phyloP scores from a whole-genome alignment of 2,888 invertebrate species.

The Chloromyia formosa region DNA sequence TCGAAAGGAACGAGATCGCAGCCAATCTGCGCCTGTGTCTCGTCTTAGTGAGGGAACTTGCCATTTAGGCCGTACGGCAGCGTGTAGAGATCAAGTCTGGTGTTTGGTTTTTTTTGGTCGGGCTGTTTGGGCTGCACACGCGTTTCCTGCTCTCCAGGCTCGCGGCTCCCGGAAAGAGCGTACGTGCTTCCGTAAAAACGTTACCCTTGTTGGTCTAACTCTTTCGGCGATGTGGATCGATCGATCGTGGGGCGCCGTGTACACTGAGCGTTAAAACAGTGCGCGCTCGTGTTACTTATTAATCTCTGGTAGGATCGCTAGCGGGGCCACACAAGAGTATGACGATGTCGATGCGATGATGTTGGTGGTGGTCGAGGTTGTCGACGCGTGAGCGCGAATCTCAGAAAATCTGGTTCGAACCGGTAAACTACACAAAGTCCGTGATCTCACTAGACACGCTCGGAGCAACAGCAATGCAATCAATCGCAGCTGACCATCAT shows the following conservation, averaged over 20 bases:
- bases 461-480: background rate
- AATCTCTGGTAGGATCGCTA: too few relatives aligned
- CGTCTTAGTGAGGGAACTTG: conserved; percentile 66
- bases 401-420: conserved; percentile 30
- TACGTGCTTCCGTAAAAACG: too few relatives aligned
- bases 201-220: too few relatives aligned
- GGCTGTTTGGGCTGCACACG: too few relatives aligned
- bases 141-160: background rate
- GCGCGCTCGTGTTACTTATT: too few relatives aligned
- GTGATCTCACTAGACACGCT: conserved; percentile 25
- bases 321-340: background rate
- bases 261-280: too few relatives aligned
- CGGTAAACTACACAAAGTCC: conserved; percentile 26
- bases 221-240: too few relatives aligned
- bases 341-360: background rate
- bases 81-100: conserved; percentile 19
- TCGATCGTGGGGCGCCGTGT: too few relatives aligned
- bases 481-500: conserved; percentile 20
- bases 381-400: background rate
- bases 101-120: background rate
- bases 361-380: background rate
- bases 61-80: conserved; percentile 61
- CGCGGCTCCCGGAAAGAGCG: too few relatives aligned
- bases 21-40: conserved; percentile 87
- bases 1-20: conserved; percentile 92